Evolutionary conservation across 2,797 vertebrate species (phyloP), one percentile per base, ranked within the genome.

Genomic region (Lophius americanus): DNA sequence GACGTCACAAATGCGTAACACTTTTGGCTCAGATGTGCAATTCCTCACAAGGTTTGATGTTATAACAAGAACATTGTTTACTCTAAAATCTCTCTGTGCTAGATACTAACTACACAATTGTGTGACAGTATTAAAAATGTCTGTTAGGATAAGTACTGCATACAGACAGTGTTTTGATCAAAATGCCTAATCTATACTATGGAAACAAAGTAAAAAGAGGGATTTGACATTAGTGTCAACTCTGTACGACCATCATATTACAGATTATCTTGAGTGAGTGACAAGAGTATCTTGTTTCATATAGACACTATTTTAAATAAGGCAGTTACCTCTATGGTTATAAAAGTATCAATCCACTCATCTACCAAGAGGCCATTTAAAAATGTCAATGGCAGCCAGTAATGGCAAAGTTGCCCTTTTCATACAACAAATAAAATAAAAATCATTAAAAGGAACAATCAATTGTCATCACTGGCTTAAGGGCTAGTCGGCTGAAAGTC

Each of bases 111-210:
- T 9, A 44, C 13, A 3, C 4, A 5, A 49, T 7, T 33, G 48
- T 59, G 6, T 55, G 61, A 68, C 3, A 3, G 51, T 43, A 62
- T 81, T 4, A 49, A 60, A 61, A 60, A 61, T 44, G 10, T 76
- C 56, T 47, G 46, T 43, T 42, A 35, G 3, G 10, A 63, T 41
- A 14, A 63, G 6, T 12, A 7, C n/a, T 51, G 13, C 3, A 14
- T 23, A 23, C 23, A 8, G 11, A 5, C 9, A 7, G 6, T 56
- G 8, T 8, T 12, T 37, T 1, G 7, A 48, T 37, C 12, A 9
- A 33, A 59, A 14, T 36, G 33, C 41, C 2, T 13, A 13, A n/a
- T 37, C 41, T 53, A 62, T 55, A 43, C 56, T 59, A 68, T 47
- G 23, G 6, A 67, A 37, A 54, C 7, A 10, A 60, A 14, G 49